These are phyloP conservation scores for Lethrus apterus DNA, from an alignment of 1,140 invertebrate species.

Conservation along the genomic window DNA sequence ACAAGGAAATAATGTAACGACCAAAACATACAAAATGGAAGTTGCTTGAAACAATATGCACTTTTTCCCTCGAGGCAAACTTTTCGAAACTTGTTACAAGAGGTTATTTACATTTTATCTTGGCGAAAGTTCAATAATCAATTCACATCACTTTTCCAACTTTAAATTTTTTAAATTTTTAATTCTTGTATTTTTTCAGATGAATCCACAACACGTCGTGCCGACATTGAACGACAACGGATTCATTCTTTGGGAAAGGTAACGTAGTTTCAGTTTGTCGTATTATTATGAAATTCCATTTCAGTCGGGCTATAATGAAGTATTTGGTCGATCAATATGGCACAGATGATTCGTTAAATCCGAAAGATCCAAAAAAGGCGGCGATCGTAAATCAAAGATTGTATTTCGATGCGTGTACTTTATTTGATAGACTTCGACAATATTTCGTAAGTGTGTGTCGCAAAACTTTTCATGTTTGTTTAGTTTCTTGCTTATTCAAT, in stretches of 20 bases:
- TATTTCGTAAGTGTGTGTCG: constrained; percentile 35
- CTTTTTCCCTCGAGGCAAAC: no score
- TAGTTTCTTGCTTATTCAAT: no score
- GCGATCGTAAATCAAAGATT: constrained; percentile 44
- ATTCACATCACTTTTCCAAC: neutral
- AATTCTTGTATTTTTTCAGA: constrained; percentile 33
- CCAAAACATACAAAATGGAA: no score
- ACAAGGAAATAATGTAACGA: no score
- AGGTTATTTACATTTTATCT: no score
- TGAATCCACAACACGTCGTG: constrained; percentile 38
- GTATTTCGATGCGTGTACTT: constrained; percentile 43
- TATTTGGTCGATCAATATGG: constrained; percentile 47
- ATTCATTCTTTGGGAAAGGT: constrained; percentile 31
- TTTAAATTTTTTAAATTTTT: neutral
- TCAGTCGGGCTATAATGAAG: constrained; percentile 42
- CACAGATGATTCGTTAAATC: constrained; percentile 42
- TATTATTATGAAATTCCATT: constrained; percentile 16
- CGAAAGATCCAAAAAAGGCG: constrained; percentile 42
- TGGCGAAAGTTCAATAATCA: no score
- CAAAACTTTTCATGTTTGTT: no score
- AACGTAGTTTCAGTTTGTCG: constrained; percentile 22
- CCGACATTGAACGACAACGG: constrained; percentile 31
- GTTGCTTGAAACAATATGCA: no score
- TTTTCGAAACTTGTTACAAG: no score
- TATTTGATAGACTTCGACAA: constrained; percentile 38